Evolutionary conservation across 2,113 vertebrate species (phyloP), one percentile per base, ranked within the genome.

Genomic region (Camelus dromedarius): DNA sequence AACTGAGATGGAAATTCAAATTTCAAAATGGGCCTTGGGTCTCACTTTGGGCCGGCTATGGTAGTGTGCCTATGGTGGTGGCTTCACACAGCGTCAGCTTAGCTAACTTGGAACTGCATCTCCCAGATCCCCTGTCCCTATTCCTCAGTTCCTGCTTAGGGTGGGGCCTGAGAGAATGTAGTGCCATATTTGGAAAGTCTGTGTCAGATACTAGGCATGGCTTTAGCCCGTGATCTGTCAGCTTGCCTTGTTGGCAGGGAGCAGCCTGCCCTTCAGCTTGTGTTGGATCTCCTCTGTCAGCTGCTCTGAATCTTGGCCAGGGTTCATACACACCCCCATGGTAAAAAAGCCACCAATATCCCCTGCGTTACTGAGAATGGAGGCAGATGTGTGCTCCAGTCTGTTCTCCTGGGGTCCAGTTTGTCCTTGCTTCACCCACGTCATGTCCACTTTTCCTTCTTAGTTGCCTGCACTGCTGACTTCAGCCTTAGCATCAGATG

Each of bases 381-480:
- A 38, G 54, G 14, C 3, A 20, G 52, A 58, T 1, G 1, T 35
- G 12, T 4, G 8, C 19, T n/a, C 30, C 3, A 7, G 3, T 48
- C 28, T n/a, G 5, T 81, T 52, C 20, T 84, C 18, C 26, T 6
- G 56, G 48, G 8, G 38, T 77, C 75, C 32, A 46, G 11, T 62
- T 52, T 52, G 13, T 22, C 20, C 22, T 50, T 50, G 7, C 12
- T 50, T 83, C 6, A 26, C 46, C 13, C 11, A 13, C 19, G 16
- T 64, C 35, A 1, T 0, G 5, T n/a, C 30, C 24, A 8, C 24
- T 22, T 82, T 48, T 46, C 13, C 52, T n/a, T 70, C 50, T 89
- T 20, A 9, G 72, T 5, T 85, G 26, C 19, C 28, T 32, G 12
- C 9, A 6, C 66, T 75, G 16, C 76, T 52, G 58, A 56, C 58